phyloP scores from a whole-genome alignment of 30 jellyfish, hydroid and myxozoan species.

The Cassiopea xamachana region DNA sequence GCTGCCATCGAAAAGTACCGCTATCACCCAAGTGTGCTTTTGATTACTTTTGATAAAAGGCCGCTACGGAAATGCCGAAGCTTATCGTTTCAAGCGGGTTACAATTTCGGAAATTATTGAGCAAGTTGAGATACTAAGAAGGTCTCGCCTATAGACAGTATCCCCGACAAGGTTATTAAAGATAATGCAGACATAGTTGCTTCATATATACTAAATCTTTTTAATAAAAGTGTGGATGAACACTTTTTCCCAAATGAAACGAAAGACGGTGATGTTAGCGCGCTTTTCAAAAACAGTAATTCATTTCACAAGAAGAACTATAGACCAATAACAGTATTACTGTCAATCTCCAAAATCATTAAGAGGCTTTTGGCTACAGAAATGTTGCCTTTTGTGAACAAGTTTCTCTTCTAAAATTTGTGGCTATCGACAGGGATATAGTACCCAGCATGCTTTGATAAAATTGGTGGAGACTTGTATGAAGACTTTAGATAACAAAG shows the following conservation, averaged over 20 bases:
- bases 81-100: too few species aligned
- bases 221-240: constrained; percentile 14
- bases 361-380: constrained; percentile 34
- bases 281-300: constrained; percentile 21
- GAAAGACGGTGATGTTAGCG: constrained; percentile 22
- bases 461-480: constrained; percentile 46
- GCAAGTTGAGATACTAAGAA: too few species aligned
- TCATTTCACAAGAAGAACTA: constrained; percentile 23
- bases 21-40: too few species aligned
- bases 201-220: too few species aligned
- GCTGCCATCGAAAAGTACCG: too few species aligned
- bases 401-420: constrained; percentile 22
- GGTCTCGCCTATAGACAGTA: too few species aligned
- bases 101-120: too few species aligned
- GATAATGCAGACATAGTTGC: too few species aligned
- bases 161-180: too few species aligned
- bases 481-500: constrained; percentile 39
- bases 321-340: constrained; percentile 34
- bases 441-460: constrained; percentile 52
- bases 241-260: constrained; percentile 26
- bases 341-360: constrained; percentile 33
- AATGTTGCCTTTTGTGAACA: constrained; percentile 4
- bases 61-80: too few species aligned
- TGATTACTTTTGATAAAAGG: too few species aligned
- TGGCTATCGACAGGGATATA: constrained; percentile 42